phyloP scores from a whole-genome alignment of 2,797 vertebrate species.

The Aselliscus stoliczkanus region DNA sequence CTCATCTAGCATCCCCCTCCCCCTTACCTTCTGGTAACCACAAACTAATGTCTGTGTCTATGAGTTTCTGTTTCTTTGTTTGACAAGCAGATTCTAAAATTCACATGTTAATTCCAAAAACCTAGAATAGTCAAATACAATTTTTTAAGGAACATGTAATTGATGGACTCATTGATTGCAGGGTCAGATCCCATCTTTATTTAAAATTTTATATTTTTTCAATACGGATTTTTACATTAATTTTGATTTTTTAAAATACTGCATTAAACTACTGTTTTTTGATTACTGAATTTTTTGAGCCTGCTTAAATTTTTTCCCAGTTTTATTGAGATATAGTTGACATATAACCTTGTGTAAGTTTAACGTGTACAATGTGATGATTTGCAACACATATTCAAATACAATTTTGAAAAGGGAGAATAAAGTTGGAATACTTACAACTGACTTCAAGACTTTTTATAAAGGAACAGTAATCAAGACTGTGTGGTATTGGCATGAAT shows the following conservation, averaged over 20 bases:
- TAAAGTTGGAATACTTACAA: neutral
- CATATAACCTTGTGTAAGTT: neutral
- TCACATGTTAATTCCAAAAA: neutral
- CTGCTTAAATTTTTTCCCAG: neutral
- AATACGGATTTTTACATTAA: neutral
- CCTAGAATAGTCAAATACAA: neutral
- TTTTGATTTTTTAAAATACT: neutral
- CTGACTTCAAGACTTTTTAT: neutral
- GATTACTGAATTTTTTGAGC: neutral
- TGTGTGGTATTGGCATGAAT: neutral
- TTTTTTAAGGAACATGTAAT: neutral
- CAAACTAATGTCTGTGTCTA: too few species aligned
- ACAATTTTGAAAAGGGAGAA: neutral
- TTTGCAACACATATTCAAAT: neutral
- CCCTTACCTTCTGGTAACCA: too few species aligned
- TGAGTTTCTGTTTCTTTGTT: too few species aligned
- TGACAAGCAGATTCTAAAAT: too few species aligned
- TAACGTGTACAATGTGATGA: neutral
- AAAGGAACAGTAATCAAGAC: neutral
- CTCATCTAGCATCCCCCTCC: too few species aligned
- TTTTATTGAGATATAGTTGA: neutral
- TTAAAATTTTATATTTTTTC: neutral
- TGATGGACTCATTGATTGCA: neutral
- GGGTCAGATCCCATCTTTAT: neutral
- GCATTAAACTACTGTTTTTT: neutral